Evolutionary conservation across 2,113 vertebrate genomes (phyloP).

Genomic region (Canis aureus): DNA sequence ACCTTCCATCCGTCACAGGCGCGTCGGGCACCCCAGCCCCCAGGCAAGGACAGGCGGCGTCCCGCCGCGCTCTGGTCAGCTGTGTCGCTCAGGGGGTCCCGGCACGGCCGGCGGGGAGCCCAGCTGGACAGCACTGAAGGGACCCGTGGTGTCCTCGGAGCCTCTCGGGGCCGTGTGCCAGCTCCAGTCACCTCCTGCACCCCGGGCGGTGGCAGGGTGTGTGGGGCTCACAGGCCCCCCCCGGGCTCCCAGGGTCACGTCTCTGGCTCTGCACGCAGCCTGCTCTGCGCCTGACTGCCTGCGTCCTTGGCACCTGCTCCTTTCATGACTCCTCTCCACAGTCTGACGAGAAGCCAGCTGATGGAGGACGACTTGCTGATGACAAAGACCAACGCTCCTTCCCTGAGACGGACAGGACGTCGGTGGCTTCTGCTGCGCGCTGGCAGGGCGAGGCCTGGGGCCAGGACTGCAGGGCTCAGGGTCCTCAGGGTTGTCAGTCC

Average conservation of each 20-base stretch:
- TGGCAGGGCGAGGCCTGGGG: accelerated
- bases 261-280: too few relatives aligned
- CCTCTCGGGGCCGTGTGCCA: too few relatives aligned
- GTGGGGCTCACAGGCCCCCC: neutral
- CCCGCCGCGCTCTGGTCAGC: too few relatives aligned
- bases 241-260: too few relatives aligned
- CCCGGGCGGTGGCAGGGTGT: accelerated
- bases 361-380: accelerated
- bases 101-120: too few relatives aligned
- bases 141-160: accelerated
- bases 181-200: accelerated
- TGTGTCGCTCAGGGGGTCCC: neutral
- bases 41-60: too few relatives aligned
- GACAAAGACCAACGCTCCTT: neutral
- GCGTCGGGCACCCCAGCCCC: accelerated
- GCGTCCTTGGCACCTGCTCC: accelerated
- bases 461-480: too few relatives aligned
- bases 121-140: neutral
- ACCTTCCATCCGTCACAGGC: accelerated
- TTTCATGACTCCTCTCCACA: neutral
- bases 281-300: too few relatives aligned
- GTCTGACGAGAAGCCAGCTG: neutral
- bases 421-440: accelerated
- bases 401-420: accelerated
- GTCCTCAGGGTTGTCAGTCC: too few relatives aligned